phyloP scores from a whole-genome alignment of 2,113 vertebrate species.

The Patagioenas fasciata region DNA sequence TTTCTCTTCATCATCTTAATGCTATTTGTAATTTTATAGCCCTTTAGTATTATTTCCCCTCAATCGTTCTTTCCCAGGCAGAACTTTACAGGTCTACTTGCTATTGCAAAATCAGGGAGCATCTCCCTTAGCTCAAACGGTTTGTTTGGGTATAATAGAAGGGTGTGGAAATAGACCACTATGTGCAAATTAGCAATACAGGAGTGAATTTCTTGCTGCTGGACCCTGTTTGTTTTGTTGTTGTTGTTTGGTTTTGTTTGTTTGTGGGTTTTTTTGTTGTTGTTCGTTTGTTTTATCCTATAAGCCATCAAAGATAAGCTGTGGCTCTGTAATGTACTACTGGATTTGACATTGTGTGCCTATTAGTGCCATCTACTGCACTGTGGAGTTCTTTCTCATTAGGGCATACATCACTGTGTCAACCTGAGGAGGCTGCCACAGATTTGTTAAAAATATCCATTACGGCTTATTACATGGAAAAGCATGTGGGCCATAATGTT shows the following conservation, averaged over 20 bases:
- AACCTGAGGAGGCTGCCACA: neutral
- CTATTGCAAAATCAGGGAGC: neutral
- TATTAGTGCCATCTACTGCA: neutral
- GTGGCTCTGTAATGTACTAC: neutral
- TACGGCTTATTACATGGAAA: neutral
- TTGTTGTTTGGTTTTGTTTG: no score
- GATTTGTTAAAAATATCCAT: slow-evolving; percentile 21
- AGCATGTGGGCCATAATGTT: neutral
- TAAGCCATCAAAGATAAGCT: neutral
- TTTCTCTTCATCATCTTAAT: neutral
- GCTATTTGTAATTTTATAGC: neutral
- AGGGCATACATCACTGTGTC: neutral
- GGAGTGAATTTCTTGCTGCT: neutral
- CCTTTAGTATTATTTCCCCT: neutral
- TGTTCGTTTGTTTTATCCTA: neutral
- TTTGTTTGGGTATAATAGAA: neutral
- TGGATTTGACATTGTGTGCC: neutral
- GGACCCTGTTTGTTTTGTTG: neutral
- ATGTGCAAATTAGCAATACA: neutral
- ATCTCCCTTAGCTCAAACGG: neutral
- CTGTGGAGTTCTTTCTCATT: neutral
- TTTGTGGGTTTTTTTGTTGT: no score
- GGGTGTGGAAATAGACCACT: neutral
- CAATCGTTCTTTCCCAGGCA: neutral
- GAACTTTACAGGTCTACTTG: neutral